Evolutionary conservation across 2,113 vertebrate genomes (phyloP).

Genomic region (Thunnus maccoyii): DNA sequence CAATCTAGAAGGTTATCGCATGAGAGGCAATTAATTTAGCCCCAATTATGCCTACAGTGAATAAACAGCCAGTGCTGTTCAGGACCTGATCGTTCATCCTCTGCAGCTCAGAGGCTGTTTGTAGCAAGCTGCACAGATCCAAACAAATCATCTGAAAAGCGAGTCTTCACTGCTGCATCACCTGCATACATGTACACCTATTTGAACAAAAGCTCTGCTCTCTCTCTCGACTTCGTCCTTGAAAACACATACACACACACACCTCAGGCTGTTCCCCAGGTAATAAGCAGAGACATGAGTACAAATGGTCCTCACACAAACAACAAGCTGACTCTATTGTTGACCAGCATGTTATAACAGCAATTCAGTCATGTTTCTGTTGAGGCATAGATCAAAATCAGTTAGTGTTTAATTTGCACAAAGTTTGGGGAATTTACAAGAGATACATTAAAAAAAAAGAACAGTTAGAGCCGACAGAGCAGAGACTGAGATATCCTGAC

Average conservation of each 20-base stretch:
- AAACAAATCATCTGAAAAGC: slow-evolving; percentile 26
- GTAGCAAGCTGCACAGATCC: background rate
- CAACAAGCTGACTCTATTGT: background rate
- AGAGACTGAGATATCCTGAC: too few species aligned
- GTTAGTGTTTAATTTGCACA: too few species aligned
- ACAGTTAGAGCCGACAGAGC: too few species aligned
- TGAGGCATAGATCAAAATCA: too few species aligned
- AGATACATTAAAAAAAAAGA: too few species aligned
- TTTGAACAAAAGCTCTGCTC: slow-evolving; percentile 11
- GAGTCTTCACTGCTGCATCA: background rate
- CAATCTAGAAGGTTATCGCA: slow-evolving; percentile 50
- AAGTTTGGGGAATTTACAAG: too few species aligned
- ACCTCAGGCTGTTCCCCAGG: slow-evolving; percentile 23
- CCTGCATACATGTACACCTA: background rate
- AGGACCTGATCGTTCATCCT: slow-evolving; percentile 23
- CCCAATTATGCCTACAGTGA: slow-evolving; percentile 38
- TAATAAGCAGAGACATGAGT: background rate
- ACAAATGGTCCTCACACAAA: background rate
- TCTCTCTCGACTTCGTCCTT: slow-evolving; percentile 32
- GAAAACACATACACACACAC: slow-evolving; percentile 26
- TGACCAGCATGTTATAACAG: background rate
- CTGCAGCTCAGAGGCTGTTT: slow-evolving; percentile 7
- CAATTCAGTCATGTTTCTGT: background rate
- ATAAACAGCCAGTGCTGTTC: slow-evolving; percentile 25
- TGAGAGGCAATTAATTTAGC: slow-evolving; percentile 53